These are phyloP conservation scores for Nemotelus pantherinus DNA, from an alignment of 2,888 invertebrate genomes.

Conservation along the genomic window DNA sequence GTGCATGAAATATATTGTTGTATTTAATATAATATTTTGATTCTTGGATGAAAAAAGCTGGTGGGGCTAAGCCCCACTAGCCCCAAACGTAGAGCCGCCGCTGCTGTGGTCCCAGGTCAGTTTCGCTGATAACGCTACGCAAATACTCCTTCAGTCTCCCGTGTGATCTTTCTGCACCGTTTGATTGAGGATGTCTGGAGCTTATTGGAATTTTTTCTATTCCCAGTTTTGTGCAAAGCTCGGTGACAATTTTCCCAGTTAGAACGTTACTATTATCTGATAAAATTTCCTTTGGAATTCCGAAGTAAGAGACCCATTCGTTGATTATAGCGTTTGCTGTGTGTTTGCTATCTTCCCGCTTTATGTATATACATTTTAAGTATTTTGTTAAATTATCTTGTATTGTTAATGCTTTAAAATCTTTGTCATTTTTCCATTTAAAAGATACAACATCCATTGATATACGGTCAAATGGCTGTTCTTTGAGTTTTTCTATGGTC, in stretches of 20 bases:
- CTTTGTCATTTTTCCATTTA: neutral
- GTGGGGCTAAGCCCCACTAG: too few relatives aligned
- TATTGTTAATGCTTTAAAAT: too few relatives aligned
- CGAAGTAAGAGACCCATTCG: too few relatives aligned
- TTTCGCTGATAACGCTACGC: neutral
- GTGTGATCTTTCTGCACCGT: neutral
- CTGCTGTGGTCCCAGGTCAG: neutral
- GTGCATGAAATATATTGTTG: too few relatives aligned
- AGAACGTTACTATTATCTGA: too few relatives aligned
- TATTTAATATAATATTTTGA: too few relatives aligned
- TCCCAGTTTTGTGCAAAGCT: neutral
- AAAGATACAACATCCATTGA: constrained; percentile 2
- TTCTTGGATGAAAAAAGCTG: too few relatives aligned
- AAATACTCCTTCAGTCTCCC: neutral
- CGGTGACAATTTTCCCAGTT: neutral
- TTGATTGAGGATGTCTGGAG: neutral
- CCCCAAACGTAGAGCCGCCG: too few relatives aligned
- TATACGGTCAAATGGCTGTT: neutral
- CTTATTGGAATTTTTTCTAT: neutral
- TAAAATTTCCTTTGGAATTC: too few relatives aligned
- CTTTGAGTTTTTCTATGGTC: neutral
- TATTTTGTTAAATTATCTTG: constrained; percentile 15
- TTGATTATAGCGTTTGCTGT: too few relatives aligned
- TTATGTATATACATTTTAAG: neutral
- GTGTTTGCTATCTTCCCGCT: too few relatives aligned